These are phyloP conservation scores for Brevimyrus niger DNA, from an alignment of 2,113 vertebrate genomes.

Conservation along the genomic window DNA sequence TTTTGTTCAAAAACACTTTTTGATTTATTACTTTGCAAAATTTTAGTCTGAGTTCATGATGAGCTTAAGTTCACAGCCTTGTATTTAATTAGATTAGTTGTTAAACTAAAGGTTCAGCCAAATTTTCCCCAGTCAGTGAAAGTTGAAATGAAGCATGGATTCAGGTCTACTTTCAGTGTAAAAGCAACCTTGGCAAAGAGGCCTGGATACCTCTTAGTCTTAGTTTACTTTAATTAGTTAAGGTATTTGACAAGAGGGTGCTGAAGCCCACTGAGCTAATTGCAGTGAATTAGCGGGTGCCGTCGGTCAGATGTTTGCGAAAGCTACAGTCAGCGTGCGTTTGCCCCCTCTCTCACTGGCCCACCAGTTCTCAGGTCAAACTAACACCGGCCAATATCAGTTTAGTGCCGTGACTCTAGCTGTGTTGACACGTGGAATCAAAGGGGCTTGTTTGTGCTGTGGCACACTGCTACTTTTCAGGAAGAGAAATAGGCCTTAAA, in stretches of 20 bases:
- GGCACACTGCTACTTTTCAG: constrained; percentile 55
- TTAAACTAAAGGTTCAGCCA: background rate
- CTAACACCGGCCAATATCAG: constrained; percentile 40
- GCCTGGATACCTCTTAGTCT: constrained; percentile 13
- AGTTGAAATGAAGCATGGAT: background rate
- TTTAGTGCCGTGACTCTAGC: constrained; percentile 55
- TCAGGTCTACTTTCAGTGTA: constrained; percentile 4
- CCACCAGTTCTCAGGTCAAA: constrained; percentile 46
- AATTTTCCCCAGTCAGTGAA: background rate
- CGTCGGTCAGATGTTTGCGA: constrained; percentile 40
- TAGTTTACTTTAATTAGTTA: constrained; percentile 35
- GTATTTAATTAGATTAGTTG: background rate
- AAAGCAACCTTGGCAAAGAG: background rate
- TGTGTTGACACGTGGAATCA: constrained; percentile 61
- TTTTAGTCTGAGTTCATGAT: background rate
- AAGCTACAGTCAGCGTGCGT: constrained; percentile 27
- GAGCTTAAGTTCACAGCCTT: background rate
- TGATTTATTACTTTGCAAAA: background rate
- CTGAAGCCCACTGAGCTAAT: constrained; percentile 32
- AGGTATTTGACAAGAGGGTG: constrained; percentile 47
- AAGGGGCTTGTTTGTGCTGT: constrained; percentile 52
- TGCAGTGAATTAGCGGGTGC: constrained; percentile 36
- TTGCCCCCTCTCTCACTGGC: constrained; percentile 22
- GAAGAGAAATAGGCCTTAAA: constrained; percentile 61
- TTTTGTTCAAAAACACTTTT: background rate